A percentile compares a stretch with the other conserved stretches of the same genome.
Evolutionary conservation across 2,888 invertebrate species (phyloP).

Genomic region (Drosophila nr. fundita): DNA sequence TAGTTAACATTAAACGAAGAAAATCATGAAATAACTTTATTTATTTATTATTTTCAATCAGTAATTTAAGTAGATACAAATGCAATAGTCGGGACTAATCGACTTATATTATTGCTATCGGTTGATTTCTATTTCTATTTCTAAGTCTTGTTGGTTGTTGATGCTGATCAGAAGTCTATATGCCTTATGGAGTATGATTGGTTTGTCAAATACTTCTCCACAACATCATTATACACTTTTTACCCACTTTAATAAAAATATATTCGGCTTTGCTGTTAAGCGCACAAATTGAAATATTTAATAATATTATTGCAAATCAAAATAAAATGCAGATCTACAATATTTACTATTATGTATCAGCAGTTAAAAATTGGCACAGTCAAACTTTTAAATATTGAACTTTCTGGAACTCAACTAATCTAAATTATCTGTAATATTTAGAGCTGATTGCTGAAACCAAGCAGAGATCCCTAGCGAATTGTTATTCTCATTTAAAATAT

Average conservation of each 20-base stretch:
- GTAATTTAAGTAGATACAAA: too few species aligned
- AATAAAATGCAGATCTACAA: neutral
- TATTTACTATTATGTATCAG: neutral
- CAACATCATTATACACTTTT: neutral
- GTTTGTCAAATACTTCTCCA: neutral
- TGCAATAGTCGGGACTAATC: too few species aligned
- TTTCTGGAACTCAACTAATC: neutral
- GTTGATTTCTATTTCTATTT: too few species aligned
- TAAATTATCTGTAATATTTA: neutral
- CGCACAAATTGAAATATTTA: neutral
- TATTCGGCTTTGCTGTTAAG: neutral
- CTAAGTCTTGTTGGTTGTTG: neutral
- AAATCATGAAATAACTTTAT: neutral
- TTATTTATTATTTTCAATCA: neutral
- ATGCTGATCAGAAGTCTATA: neutral
- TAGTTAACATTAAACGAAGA: neutral
- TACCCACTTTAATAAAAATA: neutral
- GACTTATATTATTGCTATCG: too few species aligned
- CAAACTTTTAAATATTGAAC: neutral
- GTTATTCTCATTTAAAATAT: neutral
- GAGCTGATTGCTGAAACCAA: neutral
- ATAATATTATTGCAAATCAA: conserved; percentile 1
- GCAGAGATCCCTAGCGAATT: neutral
- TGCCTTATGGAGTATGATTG: neutral
- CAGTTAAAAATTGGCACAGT: neutral